Evolutionary conservation across 1,140 invertebrate genomes (phyloP).

Genomic region (Homarus americanus): DNA sequence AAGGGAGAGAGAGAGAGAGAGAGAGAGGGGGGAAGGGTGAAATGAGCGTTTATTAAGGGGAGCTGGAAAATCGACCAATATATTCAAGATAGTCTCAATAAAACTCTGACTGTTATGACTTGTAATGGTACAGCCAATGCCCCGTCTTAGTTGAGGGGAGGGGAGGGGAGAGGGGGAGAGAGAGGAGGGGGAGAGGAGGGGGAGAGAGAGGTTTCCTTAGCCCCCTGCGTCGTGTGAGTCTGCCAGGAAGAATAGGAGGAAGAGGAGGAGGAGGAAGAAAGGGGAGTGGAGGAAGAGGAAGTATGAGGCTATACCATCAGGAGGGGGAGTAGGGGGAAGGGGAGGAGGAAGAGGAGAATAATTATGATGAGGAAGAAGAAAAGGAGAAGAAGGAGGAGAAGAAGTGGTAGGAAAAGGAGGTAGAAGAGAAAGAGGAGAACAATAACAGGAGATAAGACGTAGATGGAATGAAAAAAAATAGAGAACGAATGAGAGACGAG

Average conservation of each 20-base stretch:
- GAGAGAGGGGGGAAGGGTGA: background rate
- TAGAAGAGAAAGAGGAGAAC: no score
- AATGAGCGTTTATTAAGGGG: background rate
- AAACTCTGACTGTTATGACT: constrained; percentile 33
- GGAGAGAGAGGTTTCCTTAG: no score
- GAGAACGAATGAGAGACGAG: no score
- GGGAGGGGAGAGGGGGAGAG: background rate
- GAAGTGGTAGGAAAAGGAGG: no score
- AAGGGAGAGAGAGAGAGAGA: constrained; percentile 4
- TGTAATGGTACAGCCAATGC: constrained; percentile 15
- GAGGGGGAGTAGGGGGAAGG: no score
- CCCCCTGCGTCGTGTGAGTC: no score
- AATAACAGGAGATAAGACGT: no score
- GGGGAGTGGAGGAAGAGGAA: background rate
- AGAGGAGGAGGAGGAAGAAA: background rate
- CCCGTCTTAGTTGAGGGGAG: background rate
- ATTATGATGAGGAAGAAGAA: no score
- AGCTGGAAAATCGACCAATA: constrained; percentile 24
- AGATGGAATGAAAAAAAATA: no score
- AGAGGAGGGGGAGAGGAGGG: background rate
- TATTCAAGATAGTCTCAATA: constrained; percentile 27
- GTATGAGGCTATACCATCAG: background rate
- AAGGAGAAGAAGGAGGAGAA: no score
- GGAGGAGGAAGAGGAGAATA: no score
- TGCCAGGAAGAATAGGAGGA: no score